Evolutionary conservation across 2,888 invertebrate genomes (phyloP).

Genomic region (Drosophila subsilvestris): DNA sequence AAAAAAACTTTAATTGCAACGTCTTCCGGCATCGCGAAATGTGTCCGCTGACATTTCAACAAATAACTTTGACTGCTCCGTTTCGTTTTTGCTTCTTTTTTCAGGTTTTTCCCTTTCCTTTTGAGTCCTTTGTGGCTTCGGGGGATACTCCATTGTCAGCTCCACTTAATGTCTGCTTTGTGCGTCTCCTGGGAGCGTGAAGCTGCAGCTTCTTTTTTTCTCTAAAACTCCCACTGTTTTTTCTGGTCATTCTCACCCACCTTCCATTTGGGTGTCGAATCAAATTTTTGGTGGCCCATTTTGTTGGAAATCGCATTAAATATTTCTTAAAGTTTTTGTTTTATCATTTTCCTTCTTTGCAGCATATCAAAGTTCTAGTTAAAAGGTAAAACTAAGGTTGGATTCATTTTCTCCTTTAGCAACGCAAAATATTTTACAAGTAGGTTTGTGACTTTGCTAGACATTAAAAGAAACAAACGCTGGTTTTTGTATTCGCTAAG

Average conservation of each 20-base stretch:
- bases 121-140: slow-evolving; percentile 26
- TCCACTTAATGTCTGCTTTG: slow-evolving; percentile 30
- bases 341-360: background rate
- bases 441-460: background rate
- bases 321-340: background rate
- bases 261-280: background rate
- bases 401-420: background rate
- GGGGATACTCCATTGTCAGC: slow-evolving; percentile 4
- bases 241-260: too few species aligned
- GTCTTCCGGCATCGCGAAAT: slow-evolving; percentile 27
- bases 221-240: too few species aligned
- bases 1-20: slow-evolving; percentile 56
- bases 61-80: slow-evolving; percentile 13
- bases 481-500: slow-evolving; percentile 40
- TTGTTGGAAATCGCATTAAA: background rate
- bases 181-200: background rate
- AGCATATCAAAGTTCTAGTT: background rate
- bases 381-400: background rate
- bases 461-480: background rate
- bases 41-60: slow-evolving; percentile 3
- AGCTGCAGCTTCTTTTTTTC: too few species aligned
- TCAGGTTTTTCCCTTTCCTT: background rate
- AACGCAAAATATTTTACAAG: background rate
- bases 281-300: background rate
- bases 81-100: background rate